Conservation (phyloP, 2,113 vertebrate species). For the Tragelaphus strepsiceros region DNA sequence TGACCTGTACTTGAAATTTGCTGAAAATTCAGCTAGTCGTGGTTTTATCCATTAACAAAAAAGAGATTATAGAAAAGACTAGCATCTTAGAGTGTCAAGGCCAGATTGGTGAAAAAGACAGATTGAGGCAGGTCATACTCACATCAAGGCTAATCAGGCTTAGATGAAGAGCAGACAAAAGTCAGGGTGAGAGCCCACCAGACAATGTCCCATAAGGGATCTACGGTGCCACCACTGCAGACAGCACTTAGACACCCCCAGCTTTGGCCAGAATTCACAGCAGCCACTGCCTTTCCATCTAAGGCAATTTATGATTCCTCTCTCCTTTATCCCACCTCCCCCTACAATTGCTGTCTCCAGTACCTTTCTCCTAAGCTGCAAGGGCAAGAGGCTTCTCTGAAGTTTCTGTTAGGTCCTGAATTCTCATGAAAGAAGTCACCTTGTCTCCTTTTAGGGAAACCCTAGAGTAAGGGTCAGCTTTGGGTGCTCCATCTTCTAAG, state of each 20-base stretch:
- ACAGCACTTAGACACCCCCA: neutral
- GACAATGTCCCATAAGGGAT: neutral
- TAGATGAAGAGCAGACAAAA: neutral
- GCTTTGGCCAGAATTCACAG: neutral
- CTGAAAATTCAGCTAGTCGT: slow-evolving; percentile 4
- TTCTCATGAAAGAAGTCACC: neutral
- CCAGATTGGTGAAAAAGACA: neutral
- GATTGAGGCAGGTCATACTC: neutral
- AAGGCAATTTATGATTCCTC: neutral
- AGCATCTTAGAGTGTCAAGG: neutral
- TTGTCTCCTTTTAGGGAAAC: neutral
- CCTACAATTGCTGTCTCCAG: neutral
- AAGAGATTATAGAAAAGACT: neutral
- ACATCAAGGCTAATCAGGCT: neutral
- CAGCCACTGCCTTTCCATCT: neutral
- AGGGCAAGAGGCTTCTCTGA: neutral
- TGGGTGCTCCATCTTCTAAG: neutral
- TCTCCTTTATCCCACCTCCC: neutral
- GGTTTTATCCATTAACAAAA: neutral
- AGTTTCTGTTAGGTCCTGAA: neutral
- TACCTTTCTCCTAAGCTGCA: neutral
- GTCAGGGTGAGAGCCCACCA: neutral
- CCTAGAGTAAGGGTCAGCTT: neutral
- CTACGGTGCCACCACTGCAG: too few species aligned
- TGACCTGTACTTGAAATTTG: slow-evolving; percentile 17